Percentiles rank a stretch among this genome's conserved stretches.
phyloP scores from a whole-genome alignment of 2,888 invertebrate genomes.

The Drosophila hawaiiensis region DNA sequence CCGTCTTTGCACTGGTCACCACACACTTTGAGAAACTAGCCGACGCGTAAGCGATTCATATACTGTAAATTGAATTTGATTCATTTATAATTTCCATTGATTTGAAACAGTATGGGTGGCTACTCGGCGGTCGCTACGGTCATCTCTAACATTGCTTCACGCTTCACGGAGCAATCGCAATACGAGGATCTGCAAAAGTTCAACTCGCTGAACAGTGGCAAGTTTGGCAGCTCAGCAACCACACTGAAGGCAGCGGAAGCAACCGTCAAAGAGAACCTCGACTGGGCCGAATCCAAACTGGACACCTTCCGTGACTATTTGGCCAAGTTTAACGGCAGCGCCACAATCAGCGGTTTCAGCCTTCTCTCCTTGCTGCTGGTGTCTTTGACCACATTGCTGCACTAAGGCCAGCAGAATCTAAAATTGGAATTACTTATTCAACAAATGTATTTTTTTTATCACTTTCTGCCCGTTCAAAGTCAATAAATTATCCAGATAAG shows the following conservation, averaged over 20 bases:
- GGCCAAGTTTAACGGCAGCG: slow-evolving; percentile 52
- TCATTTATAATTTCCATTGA: background rate
- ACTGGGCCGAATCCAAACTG: slow-evolving; percentile 78
- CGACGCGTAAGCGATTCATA: slow-evolving; percentile 74
- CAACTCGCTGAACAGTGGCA: slow-evolving; percentile 59
- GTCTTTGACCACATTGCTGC: slow-evolving; percentile 52
- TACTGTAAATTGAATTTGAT: background rate
- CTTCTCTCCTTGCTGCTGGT: slow-evolving; percentile 62
- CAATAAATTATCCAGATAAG: slow-evolving; percentile 50
- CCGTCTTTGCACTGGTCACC: slow-evolving; percentile 86
- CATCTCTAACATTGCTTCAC: slow-evolving; percentile 81
- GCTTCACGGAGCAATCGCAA: slow-evolving; percentile 81
- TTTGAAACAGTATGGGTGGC: slow-evolving; percentile 74
- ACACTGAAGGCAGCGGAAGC: slow-evolving; percentile 74
- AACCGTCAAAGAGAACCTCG: slow-evolving; percentile 79
- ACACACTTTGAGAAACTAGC: slow-evolving; percentile 60
- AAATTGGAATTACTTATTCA: slow-evolving; percentile 3
- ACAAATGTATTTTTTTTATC: slow-evolving; percentile 42
- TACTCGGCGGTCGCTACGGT: slow-evolving; percentile 78
- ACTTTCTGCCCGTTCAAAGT: slow-evolving; percentile 23
- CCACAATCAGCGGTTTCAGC: slow-evolving; percentile 60
- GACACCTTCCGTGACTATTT: slow-evolving; percentile 70
- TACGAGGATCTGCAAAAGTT: slow-evolving; percentile 69
- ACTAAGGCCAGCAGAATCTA: slow-evolving; percentile 42
- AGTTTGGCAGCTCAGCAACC: slow-evolving; percentile 72